These are phyloP conservation scores for Sciurus carolinensis DNA, from an alignment of 2,797 vertebrate genomes.

Conservation along the genomic window DNA sequence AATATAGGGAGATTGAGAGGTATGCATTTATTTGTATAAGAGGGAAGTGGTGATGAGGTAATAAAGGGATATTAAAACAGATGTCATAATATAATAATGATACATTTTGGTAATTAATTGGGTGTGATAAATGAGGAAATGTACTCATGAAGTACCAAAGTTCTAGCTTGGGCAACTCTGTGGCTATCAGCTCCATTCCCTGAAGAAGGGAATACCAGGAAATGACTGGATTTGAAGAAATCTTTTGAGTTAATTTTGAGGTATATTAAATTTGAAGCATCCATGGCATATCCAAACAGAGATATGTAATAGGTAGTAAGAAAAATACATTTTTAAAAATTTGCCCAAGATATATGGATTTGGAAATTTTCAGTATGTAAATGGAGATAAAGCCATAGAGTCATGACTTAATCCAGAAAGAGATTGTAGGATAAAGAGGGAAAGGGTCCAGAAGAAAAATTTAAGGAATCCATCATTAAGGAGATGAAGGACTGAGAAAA, in stretches of 20 bases:
- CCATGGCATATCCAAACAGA: constrained; percentile 34
- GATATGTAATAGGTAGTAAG: background rate
- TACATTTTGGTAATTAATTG: background rate
- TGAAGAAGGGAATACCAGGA: background rate
- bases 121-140: background rate
- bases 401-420: background rate
- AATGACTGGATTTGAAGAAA: constrained; percentile 40
- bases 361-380: constrained; percentile 44
- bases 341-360: constrained; percentile 38
- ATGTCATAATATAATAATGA: background rate
- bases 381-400: background rate
- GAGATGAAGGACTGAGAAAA: background rate
- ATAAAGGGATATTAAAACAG: background rate
- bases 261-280: constrained; percentile 3
- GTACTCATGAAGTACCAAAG: background rate
- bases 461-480: background rate
- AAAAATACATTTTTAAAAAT: constrained; percentile 23
- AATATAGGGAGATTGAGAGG: background rate
- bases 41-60: background rate
- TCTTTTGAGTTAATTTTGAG: background rate
- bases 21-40: background rate
- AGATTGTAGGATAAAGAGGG: background rate
- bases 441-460: background rate
- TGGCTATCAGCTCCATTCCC: background rate
- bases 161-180: background rate